These are phyloP conservation scores for Callyntrura sp. DNA, from an alignment of 2,888 invertebrate species.

Conservation along the genomic window DNA sequence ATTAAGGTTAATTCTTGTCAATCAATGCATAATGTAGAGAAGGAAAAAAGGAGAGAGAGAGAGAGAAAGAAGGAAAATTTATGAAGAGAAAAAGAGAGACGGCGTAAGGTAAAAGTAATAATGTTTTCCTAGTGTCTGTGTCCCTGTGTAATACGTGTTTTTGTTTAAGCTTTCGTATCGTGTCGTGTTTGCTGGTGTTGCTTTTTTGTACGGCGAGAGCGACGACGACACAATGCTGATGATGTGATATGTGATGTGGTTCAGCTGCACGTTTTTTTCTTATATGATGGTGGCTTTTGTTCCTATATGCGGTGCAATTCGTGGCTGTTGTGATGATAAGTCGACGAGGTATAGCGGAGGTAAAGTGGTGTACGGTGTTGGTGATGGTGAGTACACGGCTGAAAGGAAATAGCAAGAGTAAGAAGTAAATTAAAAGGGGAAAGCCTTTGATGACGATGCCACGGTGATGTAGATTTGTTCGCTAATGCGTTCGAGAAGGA, in stretches of 20 bases:
- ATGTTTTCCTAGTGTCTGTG: constrained; percentile 38
- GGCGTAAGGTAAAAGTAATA: constrained; percentile 28
- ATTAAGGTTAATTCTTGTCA: constrained; percentile 84
- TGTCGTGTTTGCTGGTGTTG: neutral
- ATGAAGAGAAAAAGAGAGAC: neutral
- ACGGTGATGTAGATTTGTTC: neutral
- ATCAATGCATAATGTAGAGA: constrained; percentile 79
- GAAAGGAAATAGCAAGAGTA: constrained; percentile 9
- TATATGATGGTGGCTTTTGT: constrained; percentile 7
- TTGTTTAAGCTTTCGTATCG: too few relatives aligned
- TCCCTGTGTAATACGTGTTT: neutral
- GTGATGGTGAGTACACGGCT: constrained; percentile 27
- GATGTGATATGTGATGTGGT: constrained; percentile 47
- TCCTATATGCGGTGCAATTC: constrained; percentile 28
- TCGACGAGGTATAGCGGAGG: too few relatives aligned
- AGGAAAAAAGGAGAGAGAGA: constrained; percentile 5
- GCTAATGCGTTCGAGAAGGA: too few relatives aligned
- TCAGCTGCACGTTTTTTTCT: constrained; percentile 14
- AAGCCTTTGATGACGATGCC: constrained; percentile 22
- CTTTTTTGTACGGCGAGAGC: neutral
- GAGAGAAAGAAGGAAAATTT: neutral
- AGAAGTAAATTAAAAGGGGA: constrained; percentile 38
- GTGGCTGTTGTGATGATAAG: constrained; percentile 39
- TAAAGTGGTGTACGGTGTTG: neutral
- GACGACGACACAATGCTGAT: neutral